Evolutionary conservation across 2,797 vertebrate genomes (phyloP), one percentile per base, ranked within the genome.

Genomic region (Micropoecilia bifurca): DNA sequence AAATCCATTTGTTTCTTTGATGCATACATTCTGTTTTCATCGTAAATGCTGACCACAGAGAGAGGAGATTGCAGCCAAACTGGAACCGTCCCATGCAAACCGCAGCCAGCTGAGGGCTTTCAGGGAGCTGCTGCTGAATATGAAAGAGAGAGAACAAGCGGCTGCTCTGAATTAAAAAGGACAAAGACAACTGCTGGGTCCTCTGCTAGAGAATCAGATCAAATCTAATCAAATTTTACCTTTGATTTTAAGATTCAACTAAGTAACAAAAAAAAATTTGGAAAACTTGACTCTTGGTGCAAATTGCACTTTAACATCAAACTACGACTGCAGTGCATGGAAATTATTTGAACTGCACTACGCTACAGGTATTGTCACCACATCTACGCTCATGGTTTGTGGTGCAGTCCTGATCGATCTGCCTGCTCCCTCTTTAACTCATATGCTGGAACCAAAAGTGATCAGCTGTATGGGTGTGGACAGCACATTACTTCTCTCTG

Each of bases 41-140:
- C 46, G 72, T 93, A 74, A 92, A 92, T 84, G 87, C 88, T 93
- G 92, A 93, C 93, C 91, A 87, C 89, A 86, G 89, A 91, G 90
- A 74, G 80, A 74, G 78, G 85, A 78, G 39, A 85, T 74, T n/a
- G 77, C 83, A 87, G 94, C 93, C 93, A 94, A 94, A 91, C 83
- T 81, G 66, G 85, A 87, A 90, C 75, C 4, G 69, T 88, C 80
- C 89, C 83, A 87, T 93, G 85, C 91, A 92, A 94, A 93, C 90
- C 90, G 48, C 85, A 84, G 79, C 47, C 81, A 88, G 86, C 83
- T 79, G 84, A 91, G 83, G 82, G 85, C 50, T 82, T 81, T 80
- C 78, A 81, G 80, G 47, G 77, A 83, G 82, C 83, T 79, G 81
- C 81, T 79, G 81, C 68, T 77, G 63, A 87, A 91, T 88, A 78